phyloP scores from a whole-genome alignment of 2,113 vertebrate genomes.

The Hemibagrus wyckioides region DNA sequence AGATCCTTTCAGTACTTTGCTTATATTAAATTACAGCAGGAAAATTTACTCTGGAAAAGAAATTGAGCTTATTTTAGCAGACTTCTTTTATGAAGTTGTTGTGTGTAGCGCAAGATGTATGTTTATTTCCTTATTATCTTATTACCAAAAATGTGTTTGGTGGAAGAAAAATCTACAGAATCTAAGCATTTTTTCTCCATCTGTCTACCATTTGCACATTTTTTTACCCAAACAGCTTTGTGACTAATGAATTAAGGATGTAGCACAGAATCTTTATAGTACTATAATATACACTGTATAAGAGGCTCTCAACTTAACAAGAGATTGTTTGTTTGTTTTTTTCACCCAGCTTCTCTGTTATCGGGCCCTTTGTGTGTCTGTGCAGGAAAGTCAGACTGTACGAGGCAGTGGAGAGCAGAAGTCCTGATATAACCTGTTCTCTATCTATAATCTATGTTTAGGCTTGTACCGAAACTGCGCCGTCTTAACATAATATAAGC shows the following conservation, averaged over 20 bases:
- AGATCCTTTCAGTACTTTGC: slow-evolving; percentile 1
- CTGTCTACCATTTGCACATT: not conserved
- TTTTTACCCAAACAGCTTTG: not conserved
- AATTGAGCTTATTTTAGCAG: not conserved
- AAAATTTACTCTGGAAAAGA: not conserved
- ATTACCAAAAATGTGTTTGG: not conserved
- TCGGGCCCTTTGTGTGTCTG: not conserved
- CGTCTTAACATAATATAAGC: not conserved
- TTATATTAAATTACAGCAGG: slow-evolving; percentile 10
- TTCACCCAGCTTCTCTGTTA: not conserved
- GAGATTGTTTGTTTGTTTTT: not conserved
- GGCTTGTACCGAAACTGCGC: not conserved
- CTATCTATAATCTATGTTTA: not conserved
- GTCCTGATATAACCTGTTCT: not conserved
- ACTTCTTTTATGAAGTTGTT: slow-evolving; percentile 1
- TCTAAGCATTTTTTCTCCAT: not conserved
- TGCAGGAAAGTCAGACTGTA: not conserved
- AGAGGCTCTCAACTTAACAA: not conserved
- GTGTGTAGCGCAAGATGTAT: not conserved
- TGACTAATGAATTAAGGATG: not conserved
- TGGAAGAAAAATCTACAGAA: not conserved
- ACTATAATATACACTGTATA: not conserved
- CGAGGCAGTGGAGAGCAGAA: not conserved
- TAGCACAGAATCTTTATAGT: not conserved
- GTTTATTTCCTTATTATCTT: not conserved